Base-by-base conservation (phyloP, 2,888 invertebrate species). In the Oscheius sp. region DNA sequence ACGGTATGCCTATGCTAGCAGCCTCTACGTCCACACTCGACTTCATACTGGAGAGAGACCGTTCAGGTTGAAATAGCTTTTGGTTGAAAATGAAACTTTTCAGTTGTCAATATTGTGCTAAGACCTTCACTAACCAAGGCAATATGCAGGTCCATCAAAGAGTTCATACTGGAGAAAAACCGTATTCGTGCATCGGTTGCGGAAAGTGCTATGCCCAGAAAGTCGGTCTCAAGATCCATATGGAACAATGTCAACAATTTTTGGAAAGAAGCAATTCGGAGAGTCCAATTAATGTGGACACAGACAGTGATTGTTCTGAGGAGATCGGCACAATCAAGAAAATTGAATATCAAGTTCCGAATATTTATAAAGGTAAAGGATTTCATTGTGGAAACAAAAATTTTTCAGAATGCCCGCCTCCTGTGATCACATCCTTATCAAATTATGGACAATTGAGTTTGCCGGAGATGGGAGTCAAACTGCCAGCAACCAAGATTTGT, bases 11-110 rank as follows among this genome's bases (percentile, higher is more conserved):
- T 86, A 84, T 69, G 83, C 85, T 5, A 80, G 79, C 61, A 82
- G 81, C 48, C 73, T 87, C 39, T 84, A 80, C 68, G 81, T 86
- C 5, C 87, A 87, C 66, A 80, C 81, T 57, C 79, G 85, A 33
- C 77, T 84, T 5, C 87, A 87, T 69, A 86, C 85, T 25, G 84
- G 82, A 33, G 86, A 86, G 23, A 72, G 71, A 33, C 67, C 71
- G 1, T 68, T 50, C 57, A 71, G 58, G 68, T 71, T 45, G 12
- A 33, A 6, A 8, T 27, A 27, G n/a, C n/a, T n/a, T n/a, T n/a
- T n/a, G n/a, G n/a, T n/a, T n/a, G n/a, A n/a, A n/a, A n/a, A n/a
- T n/a, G n/a, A n/a, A n/a, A n/a, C 8, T 65, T 46, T 78, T 48
- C 48, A 79, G 79, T 33, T 85, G 85, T 50, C 73, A 74, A 48